Evolutionary conservation across 2,113 vertebrate species (phyloP), one percentile per base, ranked within the genome.

Genomic region (Rhinichthys klamathensis): DNA sequence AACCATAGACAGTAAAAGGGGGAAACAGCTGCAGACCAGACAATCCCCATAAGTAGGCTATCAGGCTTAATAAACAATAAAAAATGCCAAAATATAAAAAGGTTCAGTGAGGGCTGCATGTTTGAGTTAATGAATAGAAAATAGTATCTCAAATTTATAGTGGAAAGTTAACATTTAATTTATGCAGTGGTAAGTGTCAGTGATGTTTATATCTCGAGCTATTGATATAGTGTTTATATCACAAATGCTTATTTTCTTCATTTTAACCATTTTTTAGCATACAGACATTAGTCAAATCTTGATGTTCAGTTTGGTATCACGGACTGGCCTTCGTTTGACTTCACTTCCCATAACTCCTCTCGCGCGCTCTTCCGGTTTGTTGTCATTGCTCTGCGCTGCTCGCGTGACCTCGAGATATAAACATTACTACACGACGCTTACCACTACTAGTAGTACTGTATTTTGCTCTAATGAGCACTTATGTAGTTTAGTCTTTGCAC

Each of bases 321-420:
- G 32, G 65, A 35, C 30, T 21, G 65, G 65, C 18, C 16, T 38
- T 69, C 8, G 18, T 69, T 69, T 69, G 61, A 85, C 74, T 69
- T 13, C 44, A 78, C 35, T 56, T 56, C 74, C 83, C 83, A 85
- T 18, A 79, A 41, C 12, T 56, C 83, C 15, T 6, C 21, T 65
- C 60, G 35, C 23, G 6, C 60, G 8, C 60, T 49, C 10, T 54
- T 82, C 30, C 30, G 41, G 15, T 25, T 69, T 27, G 6, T 7
- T 30, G 63, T 80, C 61, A 46, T 72, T 41, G 27, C 23, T 44
- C 49, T 11, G 72, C 83, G 61, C 30, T 15, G 18, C 51, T 6
- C 3, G 21, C 3, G 27, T 63, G 25, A 13, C 61, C 32, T 25
- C 75, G 49, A 27, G 63, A 79, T 46, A 11, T 79, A 85, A 58